Base-by-base conservation (phyloP, 1,140 invertebrate genomes). In the Lanistes nyassanus region DNA sequence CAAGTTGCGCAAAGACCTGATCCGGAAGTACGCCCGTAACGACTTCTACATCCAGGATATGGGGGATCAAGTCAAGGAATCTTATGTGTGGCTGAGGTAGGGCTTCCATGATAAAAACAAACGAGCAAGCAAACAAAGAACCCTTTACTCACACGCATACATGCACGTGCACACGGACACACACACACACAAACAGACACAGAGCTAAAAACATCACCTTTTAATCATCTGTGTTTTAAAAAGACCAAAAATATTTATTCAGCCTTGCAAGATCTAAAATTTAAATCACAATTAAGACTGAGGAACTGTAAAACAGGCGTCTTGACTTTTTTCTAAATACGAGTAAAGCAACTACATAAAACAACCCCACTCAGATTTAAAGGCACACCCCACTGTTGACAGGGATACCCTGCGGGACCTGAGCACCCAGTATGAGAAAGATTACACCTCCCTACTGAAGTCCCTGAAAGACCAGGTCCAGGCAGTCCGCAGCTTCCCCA, bases 1-100 rank as follows among this genome's bases (percentile, higher is more conserved):
- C 13, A 23, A 58, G 13, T 23, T 82, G 7, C 67, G 74, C 34
- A 39, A 67, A 36, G 75, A 79, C 29, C 34, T 84, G 39, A 69
- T 37, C 23, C 66, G 75, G 21, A 83, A 83, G 81, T 82, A 85
- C 67, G 55, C 65, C 37, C 23, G 78, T 21, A 85, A 86, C 76
- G 78, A 81, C 34, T 65, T 86, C 9, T 81, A 85, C 65, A 16
- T 85, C 26, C 68, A 75, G 39, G 78, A 81, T 64, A 75, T 84
- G 36, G 82, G 80, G n/a, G 70, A 81, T 2, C 60, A 37, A 29
- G 56, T 42, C 51, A 23, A 21, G 19, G 55, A 55, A 13, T 53
- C 29, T 34, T 70, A 55, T 55, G 19, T 13, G 42, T 53, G n/a
- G 31, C 5, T 3, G 11, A 36, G 58, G 58, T 60, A 47, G 42